Conservation (phyloP, 2,113 vertebrate genomes). For the Panurus biarmicus region DNA sequence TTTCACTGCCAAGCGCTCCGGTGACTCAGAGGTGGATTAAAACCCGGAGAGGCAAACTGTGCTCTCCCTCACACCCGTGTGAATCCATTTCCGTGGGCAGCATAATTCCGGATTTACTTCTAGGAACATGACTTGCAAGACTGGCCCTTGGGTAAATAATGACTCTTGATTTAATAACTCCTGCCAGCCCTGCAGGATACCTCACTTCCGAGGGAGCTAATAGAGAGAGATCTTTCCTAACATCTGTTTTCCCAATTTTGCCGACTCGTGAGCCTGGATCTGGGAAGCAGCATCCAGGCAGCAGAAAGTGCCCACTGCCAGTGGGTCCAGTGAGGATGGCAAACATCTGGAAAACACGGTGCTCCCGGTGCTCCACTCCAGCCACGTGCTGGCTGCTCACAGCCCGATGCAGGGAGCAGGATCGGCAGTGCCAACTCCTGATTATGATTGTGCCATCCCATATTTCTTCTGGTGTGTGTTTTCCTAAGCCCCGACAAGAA, state of each 20-base stretch:
- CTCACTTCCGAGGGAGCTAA: background rate
- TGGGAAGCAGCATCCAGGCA: background rate
- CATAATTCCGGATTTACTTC: background rate
- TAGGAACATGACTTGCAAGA: background rate
- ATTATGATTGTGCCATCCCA: no score
- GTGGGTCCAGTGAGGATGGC: background rate
- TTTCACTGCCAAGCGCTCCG: background rate
- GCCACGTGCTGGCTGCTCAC: background rate
- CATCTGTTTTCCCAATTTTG: background rate
- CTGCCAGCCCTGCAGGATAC: background rate
- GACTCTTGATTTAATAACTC: background rate
- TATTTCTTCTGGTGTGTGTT: accelerated
- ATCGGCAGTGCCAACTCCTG: accelerated
- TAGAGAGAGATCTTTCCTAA: background rate
- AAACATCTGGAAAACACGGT: background rate
- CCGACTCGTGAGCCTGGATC: background rate
- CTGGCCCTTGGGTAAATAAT: constrained; percentile 14
- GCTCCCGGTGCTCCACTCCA: accelerated
- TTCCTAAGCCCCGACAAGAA: background rate
- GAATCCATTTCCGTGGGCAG: background rate
- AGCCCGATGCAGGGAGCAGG: accelerated
- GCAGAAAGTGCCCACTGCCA: background rate
- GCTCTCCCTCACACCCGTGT: accelerated
- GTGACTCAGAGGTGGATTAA: background rate
- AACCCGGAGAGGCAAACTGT: background rate